Conservation (phyloP, 2,113 vertebrate genomes). For the Synodontis membranacea region DNA sequence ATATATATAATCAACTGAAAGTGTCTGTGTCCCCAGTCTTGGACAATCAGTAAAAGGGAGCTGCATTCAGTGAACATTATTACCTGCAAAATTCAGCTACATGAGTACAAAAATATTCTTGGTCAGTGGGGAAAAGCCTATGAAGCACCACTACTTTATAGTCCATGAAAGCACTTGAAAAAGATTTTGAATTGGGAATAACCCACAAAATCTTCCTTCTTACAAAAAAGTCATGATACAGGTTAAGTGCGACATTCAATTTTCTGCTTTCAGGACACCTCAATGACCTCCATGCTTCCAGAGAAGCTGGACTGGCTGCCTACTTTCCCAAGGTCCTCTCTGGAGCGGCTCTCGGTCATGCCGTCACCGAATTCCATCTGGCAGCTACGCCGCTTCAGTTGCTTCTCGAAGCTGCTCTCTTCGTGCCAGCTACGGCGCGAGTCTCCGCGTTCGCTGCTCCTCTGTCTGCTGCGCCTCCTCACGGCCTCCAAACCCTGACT, state of each 20-base stretch:
- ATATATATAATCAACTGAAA: constrained; percentile 25
- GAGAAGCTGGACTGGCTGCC: constrained; percentile 90
- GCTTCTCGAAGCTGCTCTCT: constrained; percentile 95
- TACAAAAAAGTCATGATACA: background rate
- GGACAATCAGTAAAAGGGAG: constrained; percentile 42
- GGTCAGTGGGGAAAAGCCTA: constrained; percentile 38
- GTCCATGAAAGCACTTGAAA: constrained; percentile 20
- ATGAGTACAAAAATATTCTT: constrained; percentile 43
- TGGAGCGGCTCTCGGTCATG: constrained; percentile 76
- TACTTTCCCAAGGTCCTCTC: constrained; percentile 83
- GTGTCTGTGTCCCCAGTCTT: constrained; percentile 20
- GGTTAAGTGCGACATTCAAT: background rate
- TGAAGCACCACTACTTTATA: constrained; percentile 30
- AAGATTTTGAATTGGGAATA: constrained; percentile 4
- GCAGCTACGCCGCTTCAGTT: constrained; percentile 91
- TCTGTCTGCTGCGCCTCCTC: constrained; percentile 77
- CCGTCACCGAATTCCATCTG: constrained; percentile 95
- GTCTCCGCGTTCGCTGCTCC: constrained; percentile 77
- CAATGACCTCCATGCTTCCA: constrained; percentile 94
- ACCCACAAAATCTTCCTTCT: constrained; percentile 13
- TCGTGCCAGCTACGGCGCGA: constrained; percentile 94
- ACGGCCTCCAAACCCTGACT: constrained; percentile 76
- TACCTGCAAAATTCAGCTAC: constrained; percentile 45
- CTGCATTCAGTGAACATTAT: constrained; percentile 39
- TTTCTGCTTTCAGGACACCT: constrained; percentile 83